Evolutionary conservation across 2,888 invertebrate genomes (phyloP).

Genomic region (Caenorhabditis parvicauda): DNA sequence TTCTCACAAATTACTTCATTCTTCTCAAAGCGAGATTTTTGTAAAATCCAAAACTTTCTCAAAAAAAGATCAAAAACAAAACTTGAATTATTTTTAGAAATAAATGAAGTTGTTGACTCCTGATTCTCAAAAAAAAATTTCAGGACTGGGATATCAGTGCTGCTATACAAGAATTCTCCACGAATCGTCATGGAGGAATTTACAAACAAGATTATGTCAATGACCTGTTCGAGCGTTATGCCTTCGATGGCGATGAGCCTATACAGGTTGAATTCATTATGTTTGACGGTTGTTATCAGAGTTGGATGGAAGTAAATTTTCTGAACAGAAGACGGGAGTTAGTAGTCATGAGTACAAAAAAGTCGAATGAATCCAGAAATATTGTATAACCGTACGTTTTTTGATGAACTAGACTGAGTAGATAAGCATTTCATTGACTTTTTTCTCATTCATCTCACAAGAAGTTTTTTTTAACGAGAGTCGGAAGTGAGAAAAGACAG

Average conservation of each 20-base stretch:
- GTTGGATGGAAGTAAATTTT: too few relatives aligned
- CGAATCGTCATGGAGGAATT: slow-evolving; percentile 82
- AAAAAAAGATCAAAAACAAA: background rate
- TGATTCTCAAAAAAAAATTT: slow-evolving; percentile 3
- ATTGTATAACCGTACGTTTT: too few relatives aligned
- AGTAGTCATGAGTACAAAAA: too few relatives aligned
- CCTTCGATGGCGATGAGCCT: slow-evolving; percentile 72
- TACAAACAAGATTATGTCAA: slow-evolving; percentile 92
- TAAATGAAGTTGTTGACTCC: background rate
- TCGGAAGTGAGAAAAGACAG: too few relatives aligned
- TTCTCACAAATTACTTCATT: background rate
- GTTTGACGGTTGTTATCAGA: slow-evolving; percentile 5
- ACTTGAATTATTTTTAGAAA: background rate
- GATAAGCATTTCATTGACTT: too few relatives aligned
- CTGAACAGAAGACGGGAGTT: too few relatives aligned
- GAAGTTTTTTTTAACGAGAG: too few relatives aligned
- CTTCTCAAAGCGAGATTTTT: background rate
- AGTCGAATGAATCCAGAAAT: background rate
- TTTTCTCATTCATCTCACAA: too few relatives aligned
- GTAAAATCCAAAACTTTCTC: background rate
- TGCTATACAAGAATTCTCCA: slow-evolving; percentile 77
- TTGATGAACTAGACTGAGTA: too few relatives aligned
- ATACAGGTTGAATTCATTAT: slow-evolving; percentile 16
- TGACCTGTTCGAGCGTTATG: slow-evolving; percentile 81
- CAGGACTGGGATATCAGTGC: slow-evolving; percentile 71